These are phyloP conservation scores for Dromius quadrimaculatus DNA, from an alignment of 2,888 invertebrate species.

Conservation along the genomic window DNA sequence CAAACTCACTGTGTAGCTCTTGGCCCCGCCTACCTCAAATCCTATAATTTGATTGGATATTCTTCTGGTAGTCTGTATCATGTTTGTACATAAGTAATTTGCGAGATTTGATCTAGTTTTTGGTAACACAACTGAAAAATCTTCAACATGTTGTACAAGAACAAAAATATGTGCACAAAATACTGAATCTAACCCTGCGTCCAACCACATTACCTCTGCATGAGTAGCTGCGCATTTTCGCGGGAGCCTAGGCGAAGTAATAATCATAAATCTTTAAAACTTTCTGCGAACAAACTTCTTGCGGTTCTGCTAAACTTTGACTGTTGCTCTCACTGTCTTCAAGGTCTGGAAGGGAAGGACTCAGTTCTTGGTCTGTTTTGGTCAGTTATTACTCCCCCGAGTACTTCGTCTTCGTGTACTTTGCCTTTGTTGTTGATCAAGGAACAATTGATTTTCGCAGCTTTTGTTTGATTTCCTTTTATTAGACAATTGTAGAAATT, in stretches of 20 bases:
- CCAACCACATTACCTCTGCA: conserved; percentile 22
- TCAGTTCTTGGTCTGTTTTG: not conserved
- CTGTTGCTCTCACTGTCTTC: not conserved
- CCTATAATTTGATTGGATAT: too few relatives aligned
- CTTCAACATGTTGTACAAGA: too few relatives aligned
- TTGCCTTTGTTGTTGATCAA: conserved; percentile 23
- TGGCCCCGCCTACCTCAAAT: too few relatives aligned
- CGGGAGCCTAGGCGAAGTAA: conserved; percentile 12
- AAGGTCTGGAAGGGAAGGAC: not conserved
- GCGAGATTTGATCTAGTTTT: too few relatives aligned
- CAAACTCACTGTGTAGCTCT: too few relatives aligned
- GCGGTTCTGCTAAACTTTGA: conserved; percentile 31
- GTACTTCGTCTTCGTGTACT: conserved; percentile 18
- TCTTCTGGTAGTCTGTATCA: too few relatives aligned
- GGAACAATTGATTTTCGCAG: conserved; percentile 30
- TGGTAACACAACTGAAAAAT: too few relatives aligned
- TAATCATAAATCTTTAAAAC: conserved; percentile 41
- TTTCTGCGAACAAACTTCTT: conserved; percentile 23
- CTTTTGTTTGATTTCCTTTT: conserved; percentile 37
- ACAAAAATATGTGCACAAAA: too few relatives aligned
- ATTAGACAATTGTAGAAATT: conserved; percentile 37
- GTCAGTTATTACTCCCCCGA: conserved; percentile 3
- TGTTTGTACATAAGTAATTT: too few relatives aligned
- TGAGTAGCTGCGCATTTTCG: conserved; percentile 1
- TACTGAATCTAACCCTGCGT: too few relatives aligned